A percentile compares a stretch with the other conserved stretches of the same genome.
Evolutionary conservation across 2,888 invertebrate species (phyloP).

Genomic region (Epistrophe grossulariae): DNA sequence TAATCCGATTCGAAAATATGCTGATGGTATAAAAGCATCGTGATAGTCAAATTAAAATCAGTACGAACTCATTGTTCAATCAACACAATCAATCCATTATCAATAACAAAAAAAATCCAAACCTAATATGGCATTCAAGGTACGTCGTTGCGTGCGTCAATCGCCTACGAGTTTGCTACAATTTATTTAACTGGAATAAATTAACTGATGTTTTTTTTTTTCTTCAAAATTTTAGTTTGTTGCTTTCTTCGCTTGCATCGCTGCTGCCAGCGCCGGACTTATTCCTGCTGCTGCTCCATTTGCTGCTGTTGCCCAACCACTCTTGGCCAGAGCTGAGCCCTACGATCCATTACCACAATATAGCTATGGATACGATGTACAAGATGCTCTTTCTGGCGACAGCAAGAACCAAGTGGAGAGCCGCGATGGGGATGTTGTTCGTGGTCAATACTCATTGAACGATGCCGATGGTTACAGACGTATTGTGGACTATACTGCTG

Average conservation of each 20-base stretch:
- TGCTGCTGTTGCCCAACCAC: constrained; percentile 14
- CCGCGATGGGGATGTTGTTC: constrained; percentile 66
- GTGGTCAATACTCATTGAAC: constrained; percentile 67
- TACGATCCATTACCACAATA: constrained; percentile 62
- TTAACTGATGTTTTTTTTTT: constrained; percentile 8
- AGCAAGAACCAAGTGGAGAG: constrained; percentile 66
- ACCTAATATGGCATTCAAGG: constrained; percentile 66
- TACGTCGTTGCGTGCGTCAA: not conserved
- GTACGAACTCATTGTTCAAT: constrained; percentile 62
- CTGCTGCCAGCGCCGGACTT: constrained; percentile 18
- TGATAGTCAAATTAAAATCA: constrained; percentile 42
- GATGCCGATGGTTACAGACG: constrained; percentile 71
- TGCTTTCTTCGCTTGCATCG: constrained; percentile 29
- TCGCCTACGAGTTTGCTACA: not conserved
- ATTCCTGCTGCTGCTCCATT: constrained; percentile 13
- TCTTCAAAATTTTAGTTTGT: constrained; percentile 18
- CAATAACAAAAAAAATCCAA: constrained; percentile 35
- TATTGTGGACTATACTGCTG: constrained; percentile 66
- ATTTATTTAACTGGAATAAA: constrained; percentile 6
- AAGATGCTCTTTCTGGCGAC: constrained; percentile 62
- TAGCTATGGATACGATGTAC: constrained; percentile 67
- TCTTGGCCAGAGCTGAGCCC: constrained; percentile 14
- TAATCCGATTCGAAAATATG: not conserved
- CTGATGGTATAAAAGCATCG: constrained; percentile 17
- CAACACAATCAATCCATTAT: constrained; percentile 48